These are phyloP conservation scores for Tiliacea citrago DNA, from an alignment of 2,888 invertebrate species.

Conservation along the genomic window DNA sequence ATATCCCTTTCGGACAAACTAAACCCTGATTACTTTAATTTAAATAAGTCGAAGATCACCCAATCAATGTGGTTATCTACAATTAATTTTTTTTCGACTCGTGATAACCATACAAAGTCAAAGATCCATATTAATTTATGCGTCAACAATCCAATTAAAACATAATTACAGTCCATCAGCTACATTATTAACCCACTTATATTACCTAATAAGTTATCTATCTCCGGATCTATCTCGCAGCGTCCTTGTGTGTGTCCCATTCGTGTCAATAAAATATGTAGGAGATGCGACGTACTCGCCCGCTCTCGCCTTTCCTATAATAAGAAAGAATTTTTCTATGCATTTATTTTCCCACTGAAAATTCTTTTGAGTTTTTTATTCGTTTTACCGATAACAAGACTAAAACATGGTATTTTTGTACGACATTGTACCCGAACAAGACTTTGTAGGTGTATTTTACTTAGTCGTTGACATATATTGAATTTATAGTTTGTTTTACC, in stretches of 20 bases:
- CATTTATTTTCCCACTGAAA: slow-evolving; percentile 86
- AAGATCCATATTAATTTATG: slow-evolving; percentile 31
- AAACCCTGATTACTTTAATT: slow-evolving; percentile 22
- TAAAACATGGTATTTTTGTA: slow-evolving; percentile 56
- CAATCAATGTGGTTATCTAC: slow-evolving; percentile 23
- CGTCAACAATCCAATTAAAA: slow-evolving; percentile 53
- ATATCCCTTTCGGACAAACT: no score
- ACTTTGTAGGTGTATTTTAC: slow-evolving; percentile 66
- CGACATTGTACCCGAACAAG: slow-evolving; percentile 49
- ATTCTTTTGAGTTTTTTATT: slow-evolving; percentile 78
- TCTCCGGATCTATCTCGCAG: slow-evolving; percentile 74
- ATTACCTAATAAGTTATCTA: slow-evolving; percentile 65
- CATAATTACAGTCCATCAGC: slow-evolving; percentile 46
- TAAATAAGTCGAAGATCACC: slow-evolving; percentile 9
- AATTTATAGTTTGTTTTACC: slow-evolving; percentile 66
- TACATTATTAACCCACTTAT: slow-evolving; percentile 56
- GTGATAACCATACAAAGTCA: slow-evolving; percentile 38
- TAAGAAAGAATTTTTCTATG: slow-evolving; percentile 90
- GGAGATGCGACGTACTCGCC: slow-evolving; percentile 83
- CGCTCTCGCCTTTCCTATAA: slow-evolving; percentile 87
- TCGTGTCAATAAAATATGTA: slow-evolving; percentile 89
- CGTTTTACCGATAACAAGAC: slow-evolving; percentile 67
- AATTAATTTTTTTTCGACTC: slow-evolving; percentile 16
- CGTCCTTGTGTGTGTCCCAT: slow-evolving; percentile 66
- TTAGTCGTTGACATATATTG: slow-evolving; percentile 62